Evolutionary conservation across 2,797 vertebrate species (phyloP), one percentile per base, ranked within the genome.

Genomic region (Austrolebias charrua): DNA sequence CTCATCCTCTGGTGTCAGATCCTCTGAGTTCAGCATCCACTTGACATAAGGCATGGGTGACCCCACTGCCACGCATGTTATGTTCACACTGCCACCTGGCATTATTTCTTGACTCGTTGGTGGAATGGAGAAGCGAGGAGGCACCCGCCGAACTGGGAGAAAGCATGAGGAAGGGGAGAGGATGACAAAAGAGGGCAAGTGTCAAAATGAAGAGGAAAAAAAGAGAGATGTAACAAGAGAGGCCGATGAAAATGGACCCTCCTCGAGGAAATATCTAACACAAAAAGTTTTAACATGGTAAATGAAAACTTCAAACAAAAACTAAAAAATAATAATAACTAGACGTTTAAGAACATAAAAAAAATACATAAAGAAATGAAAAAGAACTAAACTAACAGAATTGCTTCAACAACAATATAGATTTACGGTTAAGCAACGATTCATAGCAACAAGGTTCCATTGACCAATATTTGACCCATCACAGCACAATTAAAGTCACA

Each of bases 21-120:
- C 98, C 87, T 99, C 97, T 0, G 95, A 90, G 74, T 97, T 97
- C 78, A 98, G 94, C 97, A 97, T 98, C 98, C 98, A 99, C 88
- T 99, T 99, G 84, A 98, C 97, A 43, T 98, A 98, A 0, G 98
- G 97, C 98, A 99, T 99, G 81, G 97, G 97, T 0, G 98, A 98
- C 33, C 98, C 98, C 84, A 99, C 97, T 0, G 97, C 98, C 90
- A 99, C 98, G 0, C 98, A 99, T 18, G 98, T 99, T 85, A 99
- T 98, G 93, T 99, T 99, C 76, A 98, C 94, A 68, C 96, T 99
- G 81, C 97, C 96, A 0, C 98, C 98, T 0, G 98, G 98, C 97
- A 99, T 98, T 82, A 99, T 98, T 90, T 99, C 98, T 40, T 98
- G 96, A 92, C 94, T 98, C 73, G 93, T 92, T n/a, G 98, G 98